Evolutionary conservation across 1,140 invertebrate species (phyloP).

Genomic region (Rhynchophorus ferrugineus): DNA sequence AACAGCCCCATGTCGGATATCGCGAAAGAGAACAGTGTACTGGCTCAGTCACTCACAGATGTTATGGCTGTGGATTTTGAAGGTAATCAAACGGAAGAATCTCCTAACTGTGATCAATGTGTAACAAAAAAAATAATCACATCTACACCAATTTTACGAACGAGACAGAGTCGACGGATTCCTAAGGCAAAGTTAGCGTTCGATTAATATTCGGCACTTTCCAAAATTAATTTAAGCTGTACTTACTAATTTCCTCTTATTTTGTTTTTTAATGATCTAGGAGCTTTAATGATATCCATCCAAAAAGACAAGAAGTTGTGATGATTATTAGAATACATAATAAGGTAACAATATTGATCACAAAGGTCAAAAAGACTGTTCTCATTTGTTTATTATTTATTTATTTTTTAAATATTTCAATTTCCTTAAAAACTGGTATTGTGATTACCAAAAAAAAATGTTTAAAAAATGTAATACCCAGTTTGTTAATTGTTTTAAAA

Average conservation of each 20-base stretch:
- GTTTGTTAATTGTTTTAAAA: slow-evolving; percentile 8
- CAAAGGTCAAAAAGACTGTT: slow-evolving; percentile 5
- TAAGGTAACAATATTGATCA: not conserved
- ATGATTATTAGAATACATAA: slow-evolving; percentile 1
- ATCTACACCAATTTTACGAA: slow-evolving; percentile 11
- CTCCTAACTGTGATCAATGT: not conserved
- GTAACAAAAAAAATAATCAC: not conserved
- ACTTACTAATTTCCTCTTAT: not conserved
- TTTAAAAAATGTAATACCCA: not conserved
- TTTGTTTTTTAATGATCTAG: not conserved
- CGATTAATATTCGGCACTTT: not conserved
- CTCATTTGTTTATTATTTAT: not conserved
- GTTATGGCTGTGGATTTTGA: not conserved
- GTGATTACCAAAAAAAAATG: slow-evolving; percentile 1
- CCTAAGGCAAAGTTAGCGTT: slow-evolving; percentile 13
- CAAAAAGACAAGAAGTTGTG: not conserved
- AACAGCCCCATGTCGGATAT: not conserved
- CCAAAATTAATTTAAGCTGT: not conserved
- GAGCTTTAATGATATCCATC: not conserved
- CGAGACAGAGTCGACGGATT: not conserved
- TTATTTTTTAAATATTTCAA: not conserved
- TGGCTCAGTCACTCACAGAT: not conserved
- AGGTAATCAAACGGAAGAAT: not conserved
- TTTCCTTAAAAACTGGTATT: slow-evolving; percentile 5
- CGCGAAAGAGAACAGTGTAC: not conserved